These are phyloP conservation scores for Helicorthomorpha holstii DNA, from an alignment of 1,140 invertebrate species.

Conservation along the genomic window DNA sequence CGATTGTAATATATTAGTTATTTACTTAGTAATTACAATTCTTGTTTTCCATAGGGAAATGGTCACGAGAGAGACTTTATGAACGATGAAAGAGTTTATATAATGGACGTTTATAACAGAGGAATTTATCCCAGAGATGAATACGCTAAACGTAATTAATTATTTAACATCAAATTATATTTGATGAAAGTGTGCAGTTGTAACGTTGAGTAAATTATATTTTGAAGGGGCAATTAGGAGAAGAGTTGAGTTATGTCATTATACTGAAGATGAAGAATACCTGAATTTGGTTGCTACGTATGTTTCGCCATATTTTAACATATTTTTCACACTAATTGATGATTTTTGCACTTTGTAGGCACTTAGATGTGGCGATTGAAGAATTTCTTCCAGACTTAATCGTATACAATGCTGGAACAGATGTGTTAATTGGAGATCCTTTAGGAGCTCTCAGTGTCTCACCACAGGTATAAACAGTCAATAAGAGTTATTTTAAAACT, in stretches of 20 bases:
- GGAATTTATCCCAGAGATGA: constrained; percentile 63
- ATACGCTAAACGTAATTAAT: constrained; percentile 39
- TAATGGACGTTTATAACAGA: constrained; percentile 71
- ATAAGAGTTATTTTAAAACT: not conserved
- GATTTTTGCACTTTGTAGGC: constrained; percentile 19
- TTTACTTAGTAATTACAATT: too few species aligned
- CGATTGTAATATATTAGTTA: too few species aligned
- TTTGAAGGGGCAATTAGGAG: constrained; percentile 42
- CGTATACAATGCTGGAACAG: constrained; percentile 77
- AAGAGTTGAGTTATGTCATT: constrained; percentile 45
- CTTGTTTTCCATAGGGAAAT: constrained; percentile 44
- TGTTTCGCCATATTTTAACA: constrained; percentile 14
- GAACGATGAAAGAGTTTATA: constrained; percentile 43
- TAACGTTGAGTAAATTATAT: constrained; percentile 4
- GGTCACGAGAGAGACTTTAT: constrained; percentile 67
- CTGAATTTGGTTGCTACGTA: constrained; percentile 45
- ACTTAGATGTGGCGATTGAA: constrained; percentile 41
- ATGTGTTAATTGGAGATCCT: constrained; percentile 57
- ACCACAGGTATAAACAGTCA: constrained; percentile 30
- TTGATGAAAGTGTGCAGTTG: too few species aligned
- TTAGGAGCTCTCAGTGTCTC: constrained; percentile 50
- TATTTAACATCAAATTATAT: constrained; percentile 3
- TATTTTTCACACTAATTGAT: constrained; percentile 9
- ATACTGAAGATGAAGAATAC: constrained; percentile 51
- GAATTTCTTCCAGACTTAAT: constrained; percentile 63